Evolutionary conservation across 2,797 vertebrate species (phyloP), one percentile per base, ranked within the genome.

Genomic region (Mergus octosetaceus): DNA sequence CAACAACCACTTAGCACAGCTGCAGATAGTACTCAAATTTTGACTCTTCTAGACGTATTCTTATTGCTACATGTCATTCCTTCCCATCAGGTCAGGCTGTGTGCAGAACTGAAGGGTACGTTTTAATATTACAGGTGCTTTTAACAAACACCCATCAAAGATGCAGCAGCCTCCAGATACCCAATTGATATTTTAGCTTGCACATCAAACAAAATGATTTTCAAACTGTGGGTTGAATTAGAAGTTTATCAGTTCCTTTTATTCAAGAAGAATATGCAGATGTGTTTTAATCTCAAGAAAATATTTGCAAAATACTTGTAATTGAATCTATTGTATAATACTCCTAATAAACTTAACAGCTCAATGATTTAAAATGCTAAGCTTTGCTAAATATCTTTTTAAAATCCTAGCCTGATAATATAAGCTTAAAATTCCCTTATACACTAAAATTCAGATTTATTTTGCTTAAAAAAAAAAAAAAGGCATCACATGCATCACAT

Each of bases 211-310:
- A 87, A 85, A 72, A 5, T 0, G 0, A n/a, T 81, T 96, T 94
- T 94, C 62, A 57, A 94, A 77, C 28, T 8, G 7, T 22, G 7
- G 51, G 49, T 85, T 87, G n/a, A 93, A 91, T 77, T 87, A 92
- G 16, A 66, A 89, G 51, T 27, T 47, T 88, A 39, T 47, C 66
- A 85, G 47, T 87, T 89, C 85, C 47, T 93, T 94, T 60, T 45
- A 75, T 88, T 93, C 71, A 89, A 38, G 43, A 86, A 56, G 82
- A 91, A 65, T 20, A 72, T 1, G 2, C 19, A 76, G 32, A 36
- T 18, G 27, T 36, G 6, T 16, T 89, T 93, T 69, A 91, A 79
- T 41, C 36, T 78, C 14, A 66, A 82, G 87, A 73, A 84, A 77
- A 56, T 5, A 51, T 36, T 71, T 81, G 36, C 75, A 43, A 82